Conservation (phyloP, 2,888 invertebrate species). For the Litoditis marina region DNA sequence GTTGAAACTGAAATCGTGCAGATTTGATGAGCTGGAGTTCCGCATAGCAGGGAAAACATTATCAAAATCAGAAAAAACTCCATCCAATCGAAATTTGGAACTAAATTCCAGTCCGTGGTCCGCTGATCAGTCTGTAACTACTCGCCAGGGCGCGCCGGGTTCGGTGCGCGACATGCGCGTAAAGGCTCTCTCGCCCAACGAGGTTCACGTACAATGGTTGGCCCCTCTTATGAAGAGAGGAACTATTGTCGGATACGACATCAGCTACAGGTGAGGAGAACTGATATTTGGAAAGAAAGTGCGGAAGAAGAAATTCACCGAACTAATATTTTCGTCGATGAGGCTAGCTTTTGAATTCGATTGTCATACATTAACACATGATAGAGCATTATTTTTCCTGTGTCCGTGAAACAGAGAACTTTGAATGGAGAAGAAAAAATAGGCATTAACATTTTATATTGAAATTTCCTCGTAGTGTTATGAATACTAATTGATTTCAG, state of each 20-base stretch:
- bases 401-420: neutral
- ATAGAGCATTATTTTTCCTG: too few species aligned
- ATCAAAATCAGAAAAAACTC: too few species aligned
- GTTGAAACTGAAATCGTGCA: too few species aligned
- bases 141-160: slow-evolving; percentile 61
- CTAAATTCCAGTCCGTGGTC: slow-evolving; percentile 55
- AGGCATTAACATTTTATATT: neutral
- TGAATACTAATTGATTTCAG: too few species aligned
- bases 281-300: slow-evolving; percentile 10
- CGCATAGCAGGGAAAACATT: too few species aligned
- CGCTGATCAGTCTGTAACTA: slow-evolving; percentile 53
- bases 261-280: too few species aligned
- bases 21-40: too few species aligned
- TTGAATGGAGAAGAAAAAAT: neutral
- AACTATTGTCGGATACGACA: slow-evolving; percentile 61
- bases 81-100: too few species aligned
- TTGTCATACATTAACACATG: too few species aligned
- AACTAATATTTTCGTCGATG: neutral
- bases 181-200: slow-evolving; percentile 50
- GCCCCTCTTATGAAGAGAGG: slow-evolving; percentile 58
- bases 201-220: slow-evolving; percentile 58
- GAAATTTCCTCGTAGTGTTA: too few species aligned
- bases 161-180: slow-evolving; percentile 55
- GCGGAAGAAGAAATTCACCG: neutral
- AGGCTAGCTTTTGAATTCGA: neutral